Evolutionary conservation across 2,113 vertebrate genomes (phyloP), one percentile per base, ranked within the genome.

Genomic region (Alaudala cheleensis): DNA sequence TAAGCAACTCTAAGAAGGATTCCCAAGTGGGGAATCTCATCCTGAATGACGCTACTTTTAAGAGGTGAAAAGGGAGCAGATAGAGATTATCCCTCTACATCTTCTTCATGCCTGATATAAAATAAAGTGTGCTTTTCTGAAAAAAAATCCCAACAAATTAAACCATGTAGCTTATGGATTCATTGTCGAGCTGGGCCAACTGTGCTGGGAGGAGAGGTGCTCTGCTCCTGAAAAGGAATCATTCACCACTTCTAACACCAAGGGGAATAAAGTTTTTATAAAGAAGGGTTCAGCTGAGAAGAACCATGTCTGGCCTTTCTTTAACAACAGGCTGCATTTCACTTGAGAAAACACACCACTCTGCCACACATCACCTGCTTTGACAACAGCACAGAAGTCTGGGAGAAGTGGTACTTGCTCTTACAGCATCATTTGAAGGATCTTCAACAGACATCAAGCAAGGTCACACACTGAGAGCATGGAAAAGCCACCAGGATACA

Each of bases 1-100:
- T 65, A 85, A 56, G 58, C 72, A 95, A 53, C 54, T 23, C 16
- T 20, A 64, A 29, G 82, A 84, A 81, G 76, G 88, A 93, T 91
- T 96, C 79, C 66, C 69, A 76, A 93, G 56, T 47, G 51, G 50
- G 92, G 60, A 94, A 86, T 93, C 86, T 92, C 66, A 79, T 87
- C 77, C 88, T 66, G 67, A 94, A 89, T 47, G 26, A 92, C 12
- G 11, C 51, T 78, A 28, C 77, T 87, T 89, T 88, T 69, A 66
- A 64, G 70, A 93, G 37, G 57, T 69, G 45, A 88, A 87, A 91
- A 61, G 60, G 49, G 22, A 94, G 78, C 85, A 81, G 17, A 85
- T 39, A 94, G 33, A 93, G 71, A 88, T 92, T 90, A 95, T 81
- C 84, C 60, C 37, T 77, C 31, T 7, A 17, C 64, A 49, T 73